Base-by-base conservation (phyloP, 2,888 invertebrate species). In the Lottia scabra region DNA sequence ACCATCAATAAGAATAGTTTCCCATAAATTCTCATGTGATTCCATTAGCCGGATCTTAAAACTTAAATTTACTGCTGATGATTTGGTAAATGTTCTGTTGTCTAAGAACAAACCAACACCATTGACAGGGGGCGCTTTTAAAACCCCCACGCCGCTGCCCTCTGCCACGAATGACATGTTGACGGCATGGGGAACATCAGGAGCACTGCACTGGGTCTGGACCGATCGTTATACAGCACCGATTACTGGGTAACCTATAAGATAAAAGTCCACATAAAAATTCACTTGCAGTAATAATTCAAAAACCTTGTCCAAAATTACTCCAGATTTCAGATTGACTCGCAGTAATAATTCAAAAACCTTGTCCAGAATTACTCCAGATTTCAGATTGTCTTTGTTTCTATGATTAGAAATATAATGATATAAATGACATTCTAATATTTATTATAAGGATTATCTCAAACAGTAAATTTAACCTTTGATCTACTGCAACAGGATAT, bases 141-240 rank as follows among this genome's bases (percentile, higher is more conserved):
- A 91, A 91, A 92, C 92, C 93, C 93, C 93, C 93, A 93, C 92
- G 91, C 92, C 93, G 92, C 91, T 92, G 92, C 93, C 92, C 92
- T 92, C 93, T 92, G 92, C 91, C 92, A 91, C 91, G 90, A 87
- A 85, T 87, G 89, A 89, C 84, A 85, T 83, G 82, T 85, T 82
- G 92, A 93, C 93, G 93, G 93, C 93, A 93, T 94, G 95, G 95
- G 97, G 96, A 93, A 94, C 97, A 97, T 98, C 98, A 98, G 97
- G 97, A 98, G 95, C 97, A 97, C 96, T 95, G 97, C 97, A 95
- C 97, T 97, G 97, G 97, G 97, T 97, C 97, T 93, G 96, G 95
- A 91, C 96, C 97, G 95, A 97, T 95, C 94, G 96, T 92, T 91
- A 93, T 92, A 91, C 91, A 91, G 86, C 91, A 92, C 85, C 92